Percentiles rank a stretch among this genome's conserved stretches.
These are phyloP conservation scores for Podarcis cretensis DNA, from an alignment of 2,113 vertebrate genomes.

Conservation along the genomic window DNA sequence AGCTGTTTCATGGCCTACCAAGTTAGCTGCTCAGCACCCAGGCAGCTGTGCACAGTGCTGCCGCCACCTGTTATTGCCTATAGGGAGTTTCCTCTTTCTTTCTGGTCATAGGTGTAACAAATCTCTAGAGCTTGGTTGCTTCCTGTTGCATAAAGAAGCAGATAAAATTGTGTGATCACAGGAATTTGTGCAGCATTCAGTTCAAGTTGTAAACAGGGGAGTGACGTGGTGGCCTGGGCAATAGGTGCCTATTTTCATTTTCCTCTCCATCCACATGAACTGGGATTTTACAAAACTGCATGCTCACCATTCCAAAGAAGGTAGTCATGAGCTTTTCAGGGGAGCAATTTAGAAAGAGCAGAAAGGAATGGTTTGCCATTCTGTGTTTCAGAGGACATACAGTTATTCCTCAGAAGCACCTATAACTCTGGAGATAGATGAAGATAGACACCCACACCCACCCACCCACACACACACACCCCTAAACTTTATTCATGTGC, in stretches of 20 bases:
- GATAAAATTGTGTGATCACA: neutral
- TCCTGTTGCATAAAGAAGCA: constrained; percentile 12
- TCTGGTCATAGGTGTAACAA: neutral
- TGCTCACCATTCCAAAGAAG: neutral
- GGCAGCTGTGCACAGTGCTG: neutral
- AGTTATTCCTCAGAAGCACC: neutral
- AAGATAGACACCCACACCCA: too few relatives aligned
- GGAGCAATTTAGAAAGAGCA: neutral
- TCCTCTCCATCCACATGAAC: neutral
- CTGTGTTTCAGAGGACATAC: neutral
- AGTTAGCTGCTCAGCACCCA: neutral
- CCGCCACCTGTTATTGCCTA: neutral
- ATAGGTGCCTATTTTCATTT: neutral
- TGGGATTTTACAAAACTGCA: neutral
- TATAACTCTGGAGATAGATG: neutral
- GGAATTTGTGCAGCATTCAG: neutral
- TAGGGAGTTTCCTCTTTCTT: constrained; percentile 12
- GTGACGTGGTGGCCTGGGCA: neutral
- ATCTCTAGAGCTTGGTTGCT: neutral
- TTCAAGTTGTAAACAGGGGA: neutral
- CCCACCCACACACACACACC: too few relatives aligned
- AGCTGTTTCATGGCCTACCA: constrained; percentile 28
- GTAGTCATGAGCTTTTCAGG: neutral
- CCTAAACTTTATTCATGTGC: neutral
- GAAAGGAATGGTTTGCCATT: neutral